Conservation (phyloP, 2,888 invertebrate species). For the Drosophila cognata region DNA sequence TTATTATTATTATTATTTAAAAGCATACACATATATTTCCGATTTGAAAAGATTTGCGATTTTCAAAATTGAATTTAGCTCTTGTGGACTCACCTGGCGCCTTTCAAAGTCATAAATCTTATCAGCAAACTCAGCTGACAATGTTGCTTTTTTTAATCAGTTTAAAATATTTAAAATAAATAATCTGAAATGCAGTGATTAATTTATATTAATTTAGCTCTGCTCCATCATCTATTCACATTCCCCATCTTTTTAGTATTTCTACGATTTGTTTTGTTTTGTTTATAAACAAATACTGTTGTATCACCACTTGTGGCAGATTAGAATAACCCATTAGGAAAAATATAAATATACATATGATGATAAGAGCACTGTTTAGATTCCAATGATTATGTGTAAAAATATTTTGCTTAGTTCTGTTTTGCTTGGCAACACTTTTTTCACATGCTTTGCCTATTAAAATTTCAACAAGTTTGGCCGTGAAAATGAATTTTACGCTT, state of each 20-base stretch:
- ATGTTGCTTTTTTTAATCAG: not conserved
- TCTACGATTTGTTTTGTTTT: conserved; percentile 29
- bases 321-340: conserved; percentile 14
- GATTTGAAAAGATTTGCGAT: not conserved
- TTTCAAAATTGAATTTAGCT: not conserved
- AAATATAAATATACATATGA: not conserved
- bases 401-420: not conserved
- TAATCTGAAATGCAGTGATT: conserved; percentile 14
- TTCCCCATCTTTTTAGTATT: conserved; percentile 1
- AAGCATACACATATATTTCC: not conserved
- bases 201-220: conserved; percentile 22
- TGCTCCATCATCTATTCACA: conserved; percentile 8
- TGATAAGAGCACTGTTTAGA: not conserved
- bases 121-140: conserved; percentile 20
- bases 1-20: not conserved
- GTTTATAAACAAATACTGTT: conserved; percentile 62
- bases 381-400: not conserved
- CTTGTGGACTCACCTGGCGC: not conserved
- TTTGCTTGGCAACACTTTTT: not conserved
- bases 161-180: conserved; percentile 38
- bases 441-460: not conserved
- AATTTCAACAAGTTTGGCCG: not conserved
- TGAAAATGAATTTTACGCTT: not conserved
- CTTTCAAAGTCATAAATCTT: conserved; percentile 34
- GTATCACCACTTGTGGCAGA: conserved; percentile 35